Percentiles rank a stretch among this genome's conserved stretches.
phyloP scores from a whole-genome alignment of 1,140 invertebrate species.

The Bilobella aurantiaca region DNA sequence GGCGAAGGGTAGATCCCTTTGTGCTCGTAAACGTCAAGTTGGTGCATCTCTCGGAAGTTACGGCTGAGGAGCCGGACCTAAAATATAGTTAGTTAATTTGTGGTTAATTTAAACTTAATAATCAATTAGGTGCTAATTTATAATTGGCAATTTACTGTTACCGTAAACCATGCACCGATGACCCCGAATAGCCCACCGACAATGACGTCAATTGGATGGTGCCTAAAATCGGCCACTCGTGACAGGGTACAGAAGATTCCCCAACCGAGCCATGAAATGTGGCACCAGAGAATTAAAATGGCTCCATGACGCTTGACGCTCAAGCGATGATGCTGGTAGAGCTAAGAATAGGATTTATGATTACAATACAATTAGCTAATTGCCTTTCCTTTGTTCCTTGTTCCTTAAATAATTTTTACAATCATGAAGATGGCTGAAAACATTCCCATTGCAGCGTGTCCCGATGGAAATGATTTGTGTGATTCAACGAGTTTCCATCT shows the following conservation, averaged over 20 bases:
- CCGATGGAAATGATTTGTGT: constrained; percentile 32
- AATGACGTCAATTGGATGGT: constrained; percentile 27
- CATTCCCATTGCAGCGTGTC: constrained; percentile 27
- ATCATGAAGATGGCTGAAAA: constrained; percentile 31
- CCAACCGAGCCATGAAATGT: constrained; percentile 24
- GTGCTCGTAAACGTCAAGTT: constrained; percentile 15
- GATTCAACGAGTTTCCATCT: constrained; percentile 26
- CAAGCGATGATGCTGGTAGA: constrained; percentile 25
- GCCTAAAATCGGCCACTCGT: constrained; percentile 24
- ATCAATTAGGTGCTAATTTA: not conserved
- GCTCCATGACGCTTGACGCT: constrained; percentile 18
- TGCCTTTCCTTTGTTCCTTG: not conserved
- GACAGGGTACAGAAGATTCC: constrained; percentile 25
- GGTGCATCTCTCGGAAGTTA: constrained; percentile 16
- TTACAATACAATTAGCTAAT: not conserved
- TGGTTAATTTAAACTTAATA: not conserved
- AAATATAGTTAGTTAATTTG: too few relatives aligned
- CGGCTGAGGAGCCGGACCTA: constrained; percentile 17
- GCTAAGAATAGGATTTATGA: constrained; percentile 8
- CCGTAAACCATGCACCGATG: constrained; percentile 15
- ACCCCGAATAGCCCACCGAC: constrained; percentile 18
- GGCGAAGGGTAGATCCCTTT: constrained; percentile 18
- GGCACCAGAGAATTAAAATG: constrained; percentile 19
- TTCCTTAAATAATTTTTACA: constrained; percentile 10
- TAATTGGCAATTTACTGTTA: not conserved